Evolutionary conservation across 1,140 invertebrate genomes (phyloP).

Genomic region (Neotoxoptera formosana): DNA sequence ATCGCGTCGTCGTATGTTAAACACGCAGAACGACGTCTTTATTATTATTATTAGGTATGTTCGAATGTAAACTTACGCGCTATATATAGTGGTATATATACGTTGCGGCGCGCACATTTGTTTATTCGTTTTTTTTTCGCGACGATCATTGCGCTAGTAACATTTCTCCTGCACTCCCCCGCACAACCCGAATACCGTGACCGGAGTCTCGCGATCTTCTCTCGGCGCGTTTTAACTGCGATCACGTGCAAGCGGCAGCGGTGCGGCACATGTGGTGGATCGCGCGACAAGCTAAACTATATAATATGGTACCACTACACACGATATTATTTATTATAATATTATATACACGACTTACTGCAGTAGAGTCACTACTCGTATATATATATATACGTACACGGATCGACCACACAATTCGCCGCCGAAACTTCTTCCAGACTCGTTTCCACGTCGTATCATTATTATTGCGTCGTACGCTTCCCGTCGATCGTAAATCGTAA

Average conservation of each 20-base stretch:
- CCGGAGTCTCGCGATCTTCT: background rate
- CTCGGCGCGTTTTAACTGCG: background rate
- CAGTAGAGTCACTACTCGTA: background rate
- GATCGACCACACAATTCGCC: constrained; percentile 33
- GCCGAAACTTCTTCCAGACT: constrained; percentile 10
- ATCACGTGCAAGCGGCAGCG: background rate
- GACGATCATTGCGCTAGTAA: background rate
- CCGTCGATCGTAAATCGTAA: background rate
- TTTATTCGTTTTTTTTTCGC: background rate
- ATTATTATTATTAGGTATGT: background rate
- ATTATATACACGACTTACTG: background rate
- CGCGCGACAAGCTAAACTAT: background rate
- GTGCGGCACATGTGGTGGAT: constrained; percentile 2
- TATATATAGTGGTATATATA: too few species aligned
- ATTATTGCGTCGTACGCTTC: background rate
- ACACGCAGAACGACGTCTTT: too few species aligned
- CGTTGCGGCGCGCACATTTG: background rate
- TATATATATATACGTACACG: background rate
- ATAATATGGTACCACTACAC: too few species aligned
- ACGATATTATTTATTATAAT: background rate
- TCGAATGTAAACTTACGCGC: background rate
- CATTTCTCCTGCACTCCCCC: background rate
- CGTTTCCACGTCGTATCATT: background rate
- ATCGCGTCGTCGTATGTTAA: background rate
- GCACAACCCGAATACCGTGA: background rate